Base-by-base conservation (phyloP, 2,113 vertebrate species). In the Chaetops frenatus region DNA sequence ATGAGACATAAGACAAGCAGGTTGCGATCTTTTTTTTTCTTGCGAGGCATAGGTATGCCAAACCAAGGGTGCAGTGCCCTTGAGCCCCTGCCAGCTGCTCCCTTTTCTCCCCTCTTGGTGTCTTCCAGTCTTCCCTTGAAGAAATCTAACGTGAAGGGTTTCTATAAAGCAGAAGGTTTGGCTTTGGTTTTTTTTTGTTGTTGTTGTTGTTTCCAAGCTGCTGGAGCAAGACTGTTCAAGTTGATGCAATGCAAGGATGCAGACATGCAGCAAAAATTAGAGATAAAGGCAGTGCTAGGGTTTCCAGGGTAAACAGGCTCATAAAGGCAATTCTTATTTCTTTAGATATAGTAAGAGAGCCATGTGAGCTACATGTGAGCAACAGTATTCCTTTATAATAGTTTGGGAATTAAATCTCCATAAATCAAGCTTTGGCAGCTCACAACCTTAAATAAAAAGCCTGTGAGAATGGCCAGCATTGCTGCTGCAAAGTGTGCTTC, bases 391-490 rank as follows among this genome's bases (percentile, higher is more conserved):
- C 36, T 45, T 77, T 62, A 31, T 81, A 95, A 88, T 67, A 56
- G 48, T 89, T 91, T 91, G 45, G 73, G 53, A 95, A 90, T 95
- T 66, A 94, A 91, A 81, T 76, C n/a, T 88, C 72, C 81, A 38
- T 95, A 96, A 90, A 88, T 95, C 86, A 72, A 85, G 72, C 36
- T 73, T 67, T 95, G 85, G 64, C 62, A 94, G 42, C 78, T 84
- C 74, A 94, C 92, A 96, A 78, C 48, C 72, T 94, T 64, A 51
- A 81, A 60, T 71, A 76, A 85, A 97, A 87, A 76, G 56, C 31
- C 56, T 60, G 17, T 70, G 71, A 87, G 38, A 90, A 81, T 84
- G 56, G 56, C 42, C 56, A 62, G 72, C 64, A n/a, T 85, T 27
- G 27, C 78, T 95, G 69, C 87, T 96, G 74, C 50, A 73, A 70